Conservation (phyloP, 1,140 invertebrate species). For the Dreissena rostriformis region DNA sequence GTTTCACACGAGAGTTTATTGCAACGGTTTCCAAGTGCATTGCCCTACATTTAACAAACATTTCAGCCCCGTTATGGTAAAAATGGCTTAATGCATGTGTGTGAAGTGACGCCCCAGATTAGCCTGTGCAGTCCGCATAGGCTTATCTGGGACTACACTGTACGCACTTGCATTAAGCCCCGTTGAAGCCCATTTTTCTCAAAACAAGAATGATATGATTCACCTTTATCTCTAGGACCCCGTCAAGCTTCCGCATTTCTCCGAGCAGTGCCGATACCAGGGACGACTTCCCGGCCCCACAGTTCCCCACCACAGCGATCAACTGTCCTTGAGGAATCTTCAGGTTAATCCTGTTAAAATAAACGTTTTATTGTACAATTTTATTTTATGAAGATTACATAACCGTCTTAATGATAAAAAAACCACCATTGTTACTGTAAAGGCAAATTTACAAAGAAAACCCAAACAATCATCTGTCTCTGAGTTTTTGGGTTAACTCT, state of each 20-base stretch:
- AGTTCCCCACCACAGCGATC: conserved; percentile 82
- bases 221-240: conserved; percentile 66
- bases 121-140: too few species aligned
- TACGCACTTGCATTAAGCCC: too few species aligned
- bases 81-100: too few species aligned
- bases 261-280: conserved; percentile 84
- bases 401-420: background rate
- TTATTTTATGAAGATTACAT: background rate
- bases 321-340: conserved; percentile 70
- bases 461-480: background rate
- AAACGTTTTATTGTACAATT: background rate
- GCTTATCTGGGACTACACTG: too few species aligned
- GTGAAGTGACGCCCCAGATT: too few species aligned
- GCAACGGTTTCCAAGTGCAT: too few species aligned
- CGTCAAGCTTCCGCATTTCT: conserved; percentile 73
- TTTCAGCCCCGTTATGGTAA: too few species aligned
- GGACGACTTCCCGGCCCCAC: conserved; percentile 84
- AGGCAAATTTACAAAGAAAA: background rate
- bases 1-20: too few species aligned
- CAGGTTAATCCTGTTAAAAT: conserved; percentile 73
- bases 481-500: too few species aligned
- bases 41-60: background rate
- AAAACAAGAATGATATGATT: too few species aligned
- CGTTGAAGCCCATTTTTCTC: too few species aligned
- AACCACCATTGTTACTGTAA: background rate